These are phyloP conservation scores for Harmothoe impar DNA, from an alignment of 2,888 invertebrate species.

Conservation along the genomic window DNA sequence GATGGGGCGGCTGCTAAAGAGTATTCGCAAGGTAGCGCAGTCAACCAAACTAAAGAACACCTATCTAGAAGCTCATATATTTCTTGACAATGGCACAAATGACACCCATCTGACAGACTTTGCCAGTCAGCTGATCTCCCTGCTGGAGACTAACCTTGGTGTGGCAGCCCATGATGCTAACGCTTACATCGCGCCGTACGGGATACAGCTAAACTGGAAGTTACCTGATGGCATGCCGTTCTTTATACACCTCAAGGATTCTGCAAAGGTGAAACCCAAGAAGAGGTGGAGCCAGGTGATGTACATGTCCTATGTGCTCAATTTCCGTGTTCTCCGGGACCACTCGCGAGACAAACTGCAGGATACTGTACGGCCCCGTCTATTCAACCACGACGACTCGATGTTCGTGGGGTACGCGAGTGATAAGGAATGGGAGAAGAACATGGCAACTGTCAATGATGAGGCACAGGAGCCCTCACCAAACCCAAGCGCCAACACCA, in stretches of 20 bases:
- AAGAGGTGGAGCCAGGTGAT: conserved; percentile 79
- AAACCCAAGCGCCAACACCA: conserved; percentile 49
- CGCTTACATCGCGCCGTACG: conserved; percentile 75
- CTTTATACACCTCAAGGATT: conserved; percentile 77
- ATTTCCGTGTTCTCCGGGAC: conserved; percentile 68
- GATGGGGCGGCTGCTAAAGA: conserved; percentile 75
- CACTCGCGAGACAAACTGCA: conserved; percentile 61
- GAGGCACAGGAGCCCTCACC: conserved; percentile 49
- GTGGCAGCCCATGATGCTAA: conserved; percentile 69
- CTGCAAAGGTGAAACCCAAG: conserved; percentile 74
- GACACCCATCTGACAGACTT: conserved; percentile 73
- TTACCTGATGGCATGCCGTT: conserved; percentile 74
- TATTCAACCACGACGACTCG: conserved; percentile 56
- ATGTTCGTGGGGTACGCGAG: conserved; percentile 65
- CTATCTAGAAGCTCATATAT: conserved; percentile 76
- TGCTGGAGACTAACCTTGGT: conserved; percentile 71
- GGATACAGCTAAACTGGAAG: conserved; percentile 74
- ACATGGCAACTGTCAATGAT: conserved; percentile 5
- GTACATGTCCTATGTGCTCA: conserved; percentile 76
- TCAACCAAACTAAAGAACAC: conserved; percentile 71
- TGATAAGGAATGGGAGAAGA: conserved; percentile 67
- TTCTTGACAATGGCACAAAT: conserved; percentile 76
- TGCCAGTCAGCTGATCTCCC: conserved; percentile 74
- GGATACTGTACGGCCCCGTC: background rate
- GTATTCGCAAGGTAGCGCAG: conserved; percentile 72